Conservation (phyloP, 2,113 vertebrate species). For the Baryphthengus martii region DNA sequence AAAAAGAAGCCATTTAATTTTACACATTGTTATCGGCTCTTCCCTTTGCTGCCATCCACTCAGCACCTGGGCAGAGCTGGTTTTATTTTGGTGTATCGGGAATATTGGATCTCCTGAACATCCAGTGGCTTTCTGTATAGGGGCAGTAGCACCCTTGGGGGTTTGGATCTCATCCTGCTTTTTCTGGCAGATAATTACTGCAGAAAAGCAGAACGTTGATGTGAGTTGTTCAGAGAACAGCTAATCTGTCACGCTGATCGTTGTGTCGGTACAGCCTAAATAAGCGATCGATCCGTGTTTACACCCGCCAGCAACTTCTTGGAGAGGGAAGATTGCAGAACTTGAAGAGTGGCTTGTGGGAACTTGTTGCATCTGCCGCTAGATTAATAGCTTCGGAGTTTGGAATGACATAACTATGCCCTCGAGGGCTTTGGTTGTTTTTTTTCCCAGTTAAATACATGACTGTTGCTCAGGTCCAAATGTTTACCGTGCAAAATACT, state of each 20-base stretch:
- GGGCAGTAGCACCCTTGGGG: background rate
- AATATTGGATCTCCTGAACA: background rate
- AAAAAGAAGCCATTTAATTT: background rate
- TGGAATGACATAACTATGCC: background rate
- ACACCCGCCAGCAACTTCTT: background rate
- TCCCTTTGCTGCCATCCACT: accelerated
- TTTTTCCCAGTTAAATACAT: background rate
- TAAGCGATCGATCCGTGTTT: background rate
- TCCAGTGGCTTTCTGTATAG: background rate
- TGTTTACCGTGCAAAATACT: background rate
- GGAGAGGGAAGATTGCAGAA: background rate
- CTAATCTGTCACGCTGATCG: background rate
- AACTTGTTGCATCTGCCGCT: background rate
- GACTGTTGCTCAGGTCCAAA: background rate
- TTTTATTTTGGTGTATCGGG: background rate
- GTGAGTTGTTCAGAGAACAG: background rate
- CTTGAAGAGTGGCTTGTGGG: background rate
- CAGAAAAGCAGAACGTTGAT: background rate
- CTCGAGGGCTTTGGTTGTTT: background rate
- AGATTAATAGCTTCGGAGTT: background rate
- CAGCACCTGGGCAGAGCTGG: background rate
- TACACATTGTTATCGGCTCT: background rate
- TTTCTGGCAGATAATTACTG: background rate
- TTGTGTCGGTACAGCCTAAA: background rate
- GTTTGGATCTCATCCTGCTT: background rate